Evolutionary conservation across 2,797 vertebrate species (phyloP), one percentile per base, ranked within the genome.

Genomic region (Enteromius trimaculatus): DNA sequence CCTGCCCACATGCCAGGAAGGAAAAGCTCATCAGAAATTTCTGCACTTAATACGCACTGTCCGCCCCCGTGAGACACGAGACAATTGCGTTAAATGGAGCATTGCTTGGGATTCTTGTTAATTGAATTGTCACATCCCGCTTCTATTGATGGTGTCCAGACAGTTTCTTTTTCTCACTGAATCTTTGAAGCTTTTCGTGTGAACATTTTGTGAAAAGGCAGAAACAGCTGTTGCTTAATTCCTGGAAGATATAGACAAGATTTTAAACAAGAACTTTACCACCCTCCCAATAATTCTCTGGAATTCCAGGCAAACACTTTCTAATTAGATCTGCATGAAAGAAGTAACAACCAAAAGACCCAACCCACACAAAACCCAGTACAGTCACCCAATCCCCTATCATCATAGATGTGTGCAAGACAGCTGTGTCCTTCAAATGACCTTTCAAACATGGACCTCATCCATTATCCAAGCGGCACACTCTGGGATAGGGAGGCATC

Each of bases 91-190:
- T 83, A 62, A 71, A 83, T 62, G 65, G 65, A 78, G 65, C 74
- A 64, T 83, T 83, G 72, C 81, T 69, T 31, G 26, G 51, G 51
- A 69, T 83, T 77, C n/a, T 69, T 65, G 72, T 31, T 82, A 76
- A 42, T 55, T 77, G 81, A 78, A 70, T 83, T 69, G 64, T 77
- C 60, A 69, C 26, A 47, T 77, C 34, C 39, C 60, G 51, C 39
- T 83, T 78, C 42, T 13, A 78, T n/a, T 42, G 62, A 77, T 16
- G 2, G 62, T 65, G 9, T 68, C 26, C 49, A 83, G 37, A 44
- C 14, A 39, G 23, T 64, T 64, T 64, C 34, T 39, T 60, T 26
- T 60, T 60, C 34, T 17, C 34, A 42, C 31, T 39, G n/a, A 76
- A 65, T 64, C 77, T 31, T 49, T 65, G 16, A 60, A 19, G 60